Evolutionary conservation across 2,797 vertebrate genomes (phyloP), one percentile per base, ranked within the genome.

Genomic region (Furcifer pardalis): DNA sequence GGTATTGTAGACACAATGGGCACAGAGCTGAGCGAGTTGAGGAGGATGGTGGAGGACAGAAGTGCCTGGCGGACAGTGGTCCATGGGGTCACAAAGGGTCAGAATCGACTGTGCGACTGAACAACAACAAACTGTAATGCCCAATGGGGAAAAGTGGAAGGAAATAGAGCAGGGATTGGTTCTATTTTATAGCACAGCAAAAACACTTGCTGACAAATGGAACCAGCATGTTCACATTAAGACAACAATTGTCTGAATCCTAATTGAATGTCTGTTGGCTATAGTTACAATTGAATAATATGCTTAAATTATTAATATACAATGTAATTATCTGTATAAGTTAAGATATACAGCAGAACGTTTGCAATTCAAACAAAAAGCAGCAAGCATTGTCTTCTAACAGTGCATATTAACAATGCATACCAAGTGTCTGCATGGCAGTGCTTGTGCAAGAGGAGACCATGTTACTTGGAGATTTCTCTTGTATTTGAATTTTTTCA

Each of bases 281-380:
- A 52, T 5, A 83, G 49, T 49, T 83, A 59, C 7, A 62, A 75
- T 59, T 76, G 21, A 75, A 80, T 25, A 83, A 74, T n/a, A 79
- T 52, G 13, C 37, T 80, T 7, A 1, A 63, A 9, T 62, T 3
- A 62, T 56, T 79, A 79, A 63, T 49, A 74, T 4, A 52, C 44
- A 63, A 62, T 52, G 15, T 62, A 73, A 73, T 73, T 79, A 66
- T 76, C 27, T 76, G 19, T 83, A 25, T 27, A 73, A 78, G 27
- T 72, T 59, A 37, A 72, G 23, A 32, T 59, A 72, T 10, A 19
- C 19, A 72, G 27, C n/a, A 80, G 46, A 3, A 32, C 44, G 42
- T 23, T 79, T 46, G 56, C 13, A 71, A 62, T 19, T 23, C 30
- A 72, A 72, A 2, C 12, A 62, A 69, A n/a, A 52, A 83, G 40